Evolutionary conservation across 2,113 vertebrate species (phyloP), one percentile per base, ranked within the genome.

Genomic region (Ciconia maguari): DNA sequence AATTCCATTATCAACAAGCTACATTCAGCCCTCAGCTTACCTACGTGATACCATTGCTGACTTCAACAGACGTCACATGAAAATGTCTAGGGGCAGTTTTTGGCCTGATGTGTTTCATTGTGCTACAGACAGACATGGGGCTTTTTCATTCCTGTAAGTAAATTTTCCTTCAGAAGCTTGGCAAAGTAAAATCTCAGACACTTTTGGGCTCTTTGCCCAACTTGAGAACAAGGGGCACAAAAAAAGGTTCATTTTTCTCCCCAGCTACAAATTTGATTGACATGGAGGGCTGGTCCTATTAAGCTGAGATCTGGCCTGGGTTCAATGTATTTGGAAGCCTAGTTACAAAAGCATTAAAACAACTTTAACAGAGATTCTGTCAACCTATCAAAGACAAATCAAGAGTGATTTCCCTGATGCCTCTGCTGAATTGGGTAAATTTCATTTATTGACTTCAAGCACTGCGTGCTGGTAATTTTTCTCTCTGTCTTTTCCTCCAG

Each of bases 381-480:
- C 95, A 97, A 89, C 87, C 94, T 95, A 96, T 96, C 94, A 97
- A 97, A 97, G 96, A 93, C 95, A 94, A 96, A 97, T 91, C 74
- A 87, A 97, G 95, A 90, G 82, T 94, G 95, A 95, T 96, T 97
- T 96, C 91, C 93, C 90, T 64, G 27, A 72, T 83, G 92, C 79
- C 93, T 92, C 91, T 79, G 88, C 76, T 95, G 94, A 96, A 96
- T 93, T 91, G 89, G 80, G 75, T 94, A 96, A 93, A 97, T 96
- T 97, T 96, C 93, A 86, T 96, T 97, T 97, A 97, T 87, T 95
- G 96, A 97, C 95, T 97, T 89, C 83, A 89, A 98, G 96, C 68
- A 36, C 88, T 78, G 54, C 3, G 87, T 90, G 79, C 92, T 89
- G 92, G 93, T 89, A 93, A 93, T 96, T 96, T 97, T 97, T 95